Evolutionary conservation across 2,797 vertebrate genomes (phyloP).

Genomic region (Sus cebifrons): DNA sequence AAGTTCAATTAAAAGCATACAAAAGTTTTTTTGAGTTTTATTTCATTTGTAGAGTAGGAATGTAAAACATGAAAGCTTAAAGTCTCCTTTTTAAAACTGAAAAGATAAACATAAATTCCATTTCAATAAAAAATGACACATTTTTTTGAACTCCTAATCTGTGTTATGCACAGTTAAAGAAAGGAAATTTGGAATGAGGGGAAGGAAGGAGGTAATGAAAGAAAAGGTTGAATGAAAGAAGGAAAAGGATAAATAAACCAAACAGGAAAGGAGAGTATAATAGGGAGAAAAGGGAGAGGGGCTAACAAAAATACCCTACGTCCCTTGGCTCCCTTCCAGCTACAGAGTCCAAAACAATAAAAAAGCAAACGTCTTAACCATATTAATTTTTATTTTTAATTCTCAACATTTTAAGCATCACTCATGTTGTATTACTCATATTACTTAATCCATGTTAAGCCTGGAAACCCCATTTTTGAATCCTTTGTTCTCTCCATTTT

Average conservation of each 20-base stretch:
- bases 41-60: background rate
- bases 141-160: constrained; percentile 15
- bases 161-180: background rate
- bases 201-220: background rate
- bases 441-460: background rate
- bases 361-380: background rate
- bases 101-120: background rate
- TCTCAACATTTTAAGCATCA: background rate
- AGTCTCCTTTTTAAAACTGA: background rate
- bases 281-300: background rate
- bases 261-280: background rate
- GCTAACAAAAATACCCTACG: background rate
- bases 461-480: background rate
- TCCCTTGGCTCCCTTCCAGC: background rate
- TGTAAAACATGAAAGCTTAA: background rate
- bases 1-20: background rate
- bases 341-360: background rate
- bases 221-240: background rate
- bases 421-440: background rate
- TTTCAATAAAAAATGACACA: background rate
- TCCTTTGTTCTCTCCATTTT: background rate
- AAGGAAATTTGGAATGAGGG: background rate
- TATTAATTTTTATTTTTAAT: background rate
- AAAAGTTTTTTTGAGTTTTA: background rate
- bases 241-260: background rate